Evolutionary conservation across 2,888 invertebrate species (phyloP), one percentile per base, ranked within the genome.

Genomic region (Lycophotia porphyrea): DNA sequence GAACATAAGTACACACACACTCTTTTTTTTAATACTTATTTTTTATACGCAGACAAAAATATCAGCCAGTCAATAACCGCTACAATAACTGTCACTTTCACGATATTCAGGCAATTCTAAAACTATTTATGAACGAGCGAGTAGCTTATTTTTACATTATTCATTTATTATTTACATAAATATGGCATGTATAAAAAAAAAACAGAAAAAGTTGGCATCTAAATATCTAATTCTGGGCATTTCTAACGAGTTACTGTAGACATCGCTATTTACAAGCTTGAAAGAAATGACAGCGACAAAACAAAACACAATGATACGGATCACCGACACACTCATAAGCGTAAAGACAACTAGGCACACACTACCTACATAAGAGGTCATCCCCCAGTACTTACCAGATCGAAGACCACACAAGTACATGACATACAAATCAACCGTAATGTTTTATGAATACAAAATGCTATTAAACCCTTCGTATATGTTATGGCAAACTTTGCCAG

Each of bases 381-480:
- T 36, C 31, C 5, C 15, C 18, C n/a, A 24, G 13, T 31, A n/a
- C 42, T 27, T 39, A 66, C 15, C 27, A 61, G 42, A 72, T 52
- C 31, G 44, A 7, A 52, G 60, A 61, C 76, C 52, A 36, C 39
- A 70, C 49, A 65, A 49, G 61, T 68, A 71, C 39, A 68, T 27
- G 66, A 47, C 71, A 79, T 63, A 80, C 71, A 84, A 83, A 88
- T 87, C 87, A 82, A 85, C 83, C 86, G 88, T 89, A 81, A 36
- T 87, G 88, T 89, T 90, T 64, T 87, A 85, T 81, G 77, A 77
- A 84, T 88, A 90, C 90, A 89, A 91, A 91, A 90, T 88, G 84
- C 86, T 84, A 86, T 87, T 88, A 89, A 90, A 87, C 86, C 88
- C 81, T 82, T 81, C 76, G 73, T 80, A 52, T 76, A 82, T 87